phyloP scores from a whole-genome alignment of 2,113 vertebrate genomes.

The Etheostoma spectabile region DNA sequence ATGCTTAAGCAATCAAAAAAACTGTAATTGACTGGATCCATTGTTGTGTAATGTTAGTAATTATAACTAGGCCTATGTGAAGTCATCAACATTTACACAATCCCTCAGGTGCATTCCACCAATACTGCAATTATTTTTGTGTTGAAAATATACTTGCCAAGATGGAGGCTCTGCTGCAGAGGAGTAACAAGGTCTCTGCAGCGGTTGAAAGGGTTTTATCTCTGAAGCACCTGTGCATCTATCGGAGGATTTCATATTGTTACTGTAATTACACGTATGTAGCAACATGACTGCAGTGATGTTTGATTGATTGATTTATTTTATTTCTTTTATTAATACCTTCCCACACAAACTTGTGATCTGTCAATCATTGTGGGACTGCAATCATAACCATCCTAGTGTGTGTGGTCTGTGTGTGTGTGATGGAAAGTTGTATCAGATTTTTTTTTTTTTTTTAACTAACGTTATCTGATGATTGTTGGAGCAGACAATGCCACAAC shows the following conservation, averaged over 20 bases:
- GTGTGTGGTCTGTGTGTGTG: too few relatives aligned
- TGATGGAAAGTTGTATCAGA: too few relatives aligned
- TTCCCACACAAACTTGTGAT: too few relatives aligned
- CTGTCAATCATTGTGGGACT: too few relatives aligned
- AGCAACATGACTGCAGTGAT: background rate
- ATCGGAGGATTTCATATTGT: background rate
- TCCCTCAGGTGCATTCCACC: background rate
- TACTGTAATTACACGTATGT: slow-evolving; percentile 15
- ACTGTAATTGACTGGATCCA: background rate
- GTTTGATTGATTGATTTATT: too few relatives aligned
- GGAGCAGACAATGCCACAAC: too few relatives aligned
- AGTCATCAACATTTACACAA: background rate
- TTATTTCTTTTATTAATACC: too few relatives aligned
- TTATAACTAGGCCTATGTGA: background rate
- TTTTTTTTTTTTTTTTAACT: too few relatives aligned
- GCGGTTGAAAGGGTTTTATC: background rate
- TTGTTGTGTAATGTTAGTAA: background rate
- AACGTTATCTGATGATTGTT: too few relatives aligned
- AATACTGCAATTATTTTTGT: background rate
- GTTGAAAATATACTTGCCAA: background rate
- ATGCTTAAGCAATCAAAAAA: too few relatives aligned
- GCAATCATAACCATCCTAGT: too few relatives aligned
- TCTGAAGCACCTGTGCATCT: background rate
- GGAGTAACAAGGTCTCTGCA: background rate
- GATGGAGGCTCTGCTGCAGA: background rate